Conservation (phyloP, 2,888 invertebrate genomes). For the Drosophila neonasuta region DNA sequence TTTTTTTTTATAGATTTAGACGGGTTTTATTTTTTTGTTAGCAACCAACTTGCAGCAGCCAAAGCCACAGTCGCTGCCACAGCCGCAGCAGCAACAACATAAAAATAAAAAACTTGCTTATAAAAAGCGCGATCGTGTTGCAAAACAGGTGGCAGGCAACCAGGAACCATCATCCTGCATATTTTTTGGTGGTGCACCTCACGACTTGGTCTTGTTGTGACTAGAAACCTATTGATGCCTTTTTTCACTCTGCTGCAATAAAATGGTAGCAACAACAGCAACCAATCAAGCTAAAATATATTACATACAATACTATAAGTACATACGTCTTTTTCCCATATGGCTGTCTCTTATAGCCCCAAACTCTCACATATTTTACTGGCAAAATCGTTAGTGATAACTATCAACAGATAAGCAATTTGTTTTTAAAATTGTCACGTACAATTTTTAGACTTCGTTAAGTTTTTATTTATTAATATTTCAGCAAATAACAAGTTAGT, state of each 20-base stretch:
- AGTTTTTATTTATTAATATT: not conserved
- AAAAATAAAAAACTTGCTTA: conserved; percentile 33
- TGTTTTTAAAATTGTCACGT: not conserved
- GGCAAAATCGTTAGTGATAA: not conserved
- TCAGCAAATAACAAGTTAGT: not conserved
- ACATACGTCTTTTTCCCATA: conserved; percentile 1
- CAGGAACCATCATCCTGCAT: conserved; percentile 59
- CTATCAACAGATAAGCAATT: not conserved
- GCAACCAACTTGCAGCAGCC: conserved; percentile 6
- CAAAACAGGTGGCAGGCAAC: conserved; percentile 61
- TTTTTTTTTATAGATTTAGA: conserved; percentile 66
- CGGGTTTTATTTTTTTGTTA: conserved; percentile 43
- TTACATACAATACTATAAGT: not conserved
- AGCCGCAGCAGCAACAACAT: conserved; percentile 29
- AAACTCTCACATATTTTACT: not conserved
- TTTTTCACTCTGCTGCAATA: not conserved
- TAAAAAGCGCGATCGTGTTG: conserved; percentile 62
- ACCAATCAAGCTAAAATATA: not conserved
- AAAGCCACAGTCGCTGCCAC: conserved; percentile 11
- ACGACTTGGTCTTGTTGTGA: conserved; percentile 44
- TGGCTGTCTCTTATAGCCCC: not conserved
- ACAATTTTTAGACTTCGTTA: not conserved
- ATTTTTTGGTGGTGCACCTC: conserved; percentile 32
- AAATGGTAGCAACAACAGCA: not conserved
- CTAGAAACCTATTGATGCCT: conserved; percentile 35